Evolutionary conservation across 2,113 vertebrate species (phyloP).

Genomic region (Crypturellus undulatus): DNA sequence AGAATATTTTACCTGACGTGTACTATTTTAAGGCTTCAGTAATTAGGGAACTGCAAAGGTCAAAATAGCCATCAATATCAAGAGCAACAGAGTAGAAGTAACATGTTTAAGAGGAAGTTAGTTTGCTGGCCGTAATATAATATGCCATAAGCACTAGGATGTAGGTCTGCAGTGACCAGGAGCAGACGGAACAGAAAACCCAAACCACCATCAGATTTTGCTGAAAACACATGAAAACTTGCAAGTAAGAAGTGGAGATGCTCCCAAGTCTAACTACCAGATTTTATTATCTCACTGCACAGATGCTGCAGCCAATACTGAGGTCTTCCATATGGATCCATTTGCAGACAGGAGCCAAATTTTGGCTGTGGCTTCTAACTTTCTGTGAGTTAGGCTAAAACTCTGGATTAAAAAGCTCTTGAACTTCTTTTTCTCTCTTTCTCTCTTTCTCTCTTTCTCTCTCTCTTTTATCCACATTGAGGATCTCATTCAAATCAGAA

Average conservation of each 20-base stretch:
- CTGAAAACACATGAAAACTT: not conserved
- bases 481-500: conserved; percentile 7
- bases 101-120: conserved; percentile 67
- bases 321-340: not conserved
- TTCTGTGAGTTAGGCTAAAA: not conserved
- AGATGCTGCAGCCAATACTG: not conserved
- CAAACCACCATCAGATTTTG: not conserved
- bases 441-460: not conserved
- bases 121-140: conserved; percentile 59
- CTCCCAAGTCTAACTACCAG: not conserved
- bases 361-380: not conserved
- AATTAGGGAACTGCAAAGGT: conserved; percentile 70
- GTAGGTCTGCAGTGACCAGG: not conserved
- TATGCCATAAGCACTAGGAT: not conserved
- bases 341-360: conserved; percentile 1
- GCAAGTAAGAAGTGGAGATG: not conserved
- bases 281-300: not conserved
- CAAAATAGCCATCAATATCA: conserved; percentile 74
- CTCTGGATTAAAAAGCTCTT: not conserved
- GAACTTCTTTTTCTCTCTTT: not conserved
- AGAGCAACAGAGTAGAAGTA: conserved; percentile 68
- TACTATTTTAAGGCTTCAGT: conserved; percentile 65
- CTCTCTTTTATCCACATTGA: not conserved
- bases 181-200: not conserved
- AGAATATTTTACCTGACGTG: conserved; percentile 62